phyloP scores from a whole-genome alignment of 1,140 invertebrate species.

The Solenopsis invicta region DNA sequence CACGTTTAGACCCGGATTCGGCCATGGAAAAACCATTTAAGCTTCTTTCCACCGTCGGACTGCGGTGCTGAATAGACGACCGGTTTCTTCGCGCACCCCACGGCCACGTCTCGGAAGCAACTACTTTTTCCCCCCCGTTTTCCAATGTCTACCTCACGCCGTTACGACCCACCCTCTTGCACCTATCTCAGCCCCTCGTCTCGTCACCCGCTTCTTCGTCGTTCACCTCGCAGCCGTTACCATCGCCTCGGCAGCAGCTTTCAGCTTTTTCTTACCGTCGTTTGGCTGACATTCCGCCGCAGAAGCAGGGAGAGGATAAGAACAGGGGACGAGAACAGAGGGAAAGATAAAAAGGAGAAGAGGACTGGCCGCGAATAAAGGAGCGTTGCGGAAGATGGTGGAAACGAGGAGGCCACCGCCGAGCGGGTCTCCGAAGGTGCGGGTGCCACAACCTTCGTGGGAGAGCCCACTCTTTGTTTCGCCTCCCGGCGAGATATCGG shows the following conservation, averaged over 20 bases:
- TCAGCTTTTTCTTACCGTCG: conserved; percentile 34
- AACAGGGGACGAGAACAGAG: too few species aligned
- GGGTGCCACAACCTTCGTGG: background rate
- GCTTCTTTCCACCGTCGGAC: conserved; percentile 57
- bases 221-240: conserved; percentile 18
- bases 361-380: conserved; percentile 13
- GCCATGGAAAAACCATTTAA: conserved; percentile 73
- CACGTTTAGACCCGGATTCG: conserved; percentile 73
- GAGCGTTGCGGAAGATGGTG: conserved; percentile 9
- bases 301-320: background rate
- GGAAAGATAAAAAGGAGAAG: conserved; percentile 32
- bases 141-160: conserved; percentile 32
- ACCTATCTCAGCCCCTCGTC: background rate
- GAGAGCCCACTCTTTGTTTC: conserved; percentile 65
- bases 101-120: conserved; percentile 15
- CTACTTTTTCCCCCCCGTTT: conserved; percentile 21
- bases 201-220: conserved; percentile 11
- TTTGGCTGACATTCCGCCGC: conserved; percentile 20
- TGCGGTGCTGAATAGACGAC: conserved; percentile 58
- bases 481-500: conserved; percentile 63
- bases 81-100: conserved; percentile 51
- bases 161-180: conserved; percentile 33
- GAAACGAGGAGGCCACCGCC: conserved; percentile 9
- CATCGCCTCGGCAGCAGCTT: conserved; percentile 4
- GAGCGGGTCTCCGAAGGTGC: background rate